These are phyloP conservation scores for Menura novaehollandiae DNA, from an alignment of 2,113 vertebrate species.

Conservation along the genomic window DNA sequence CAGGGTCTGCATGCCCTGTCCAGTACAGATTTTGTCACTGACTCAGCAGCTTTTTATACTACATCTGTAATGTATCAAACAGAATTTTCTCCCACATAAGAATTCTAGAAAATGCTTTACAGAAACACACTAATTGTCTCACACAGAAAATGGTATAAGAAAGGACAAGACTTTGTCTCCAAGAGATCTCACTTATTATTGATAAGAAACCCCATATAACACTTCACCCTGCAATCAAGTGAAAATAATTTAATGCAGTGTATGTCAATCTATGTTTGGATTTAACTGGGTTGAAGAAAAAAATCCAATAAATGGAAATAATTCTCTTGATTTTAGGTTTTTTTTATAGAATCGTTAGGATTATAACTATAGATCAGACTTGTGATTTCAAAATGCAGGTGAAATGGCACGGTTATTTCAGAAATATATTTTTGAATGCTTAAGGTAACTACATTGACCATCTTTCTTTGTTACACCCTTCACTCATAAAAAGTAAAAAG, in stretches of 20 bases:
- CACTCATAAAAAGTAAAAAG: neutral
- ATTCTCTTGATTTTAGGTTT: neutral
- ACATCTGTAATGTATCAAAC: neutral
- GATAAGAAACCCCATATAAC: neutral
- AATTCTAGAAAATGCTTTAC: neutral
- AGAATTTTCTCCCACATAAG: neutral
- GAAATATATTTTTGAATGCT: neutral
- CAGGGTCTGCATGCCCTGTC: neutral
- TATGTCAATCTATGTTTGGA: neutral
- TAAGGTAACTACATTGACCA: neutral
- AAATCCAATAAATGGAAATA: neutral
- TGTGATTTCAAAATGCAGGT: neutral
- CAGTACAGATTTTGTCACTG: neutral
- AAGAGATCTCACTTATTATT: neutral
- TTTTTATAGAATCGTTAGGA: neutral
- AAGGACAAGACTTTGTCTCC: neutral
- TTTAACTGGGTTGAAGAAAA: neutral
- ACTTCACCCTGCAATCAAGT: neutral
- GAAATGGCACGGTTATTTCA: constrained; percentile 8
- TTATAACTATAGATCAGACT: neutral
- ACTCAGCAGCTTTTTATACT: neutral
- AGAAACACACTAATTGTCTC: neutral
- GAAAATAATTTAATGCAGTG: neutral
- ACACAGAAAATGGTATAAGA: neutral
- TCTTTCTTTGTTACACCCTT: neutral